Evolutionary conservation across 2,888 invertebrate genomes (phyloP).

Genomic region (Acronicta aceris): DNA sequence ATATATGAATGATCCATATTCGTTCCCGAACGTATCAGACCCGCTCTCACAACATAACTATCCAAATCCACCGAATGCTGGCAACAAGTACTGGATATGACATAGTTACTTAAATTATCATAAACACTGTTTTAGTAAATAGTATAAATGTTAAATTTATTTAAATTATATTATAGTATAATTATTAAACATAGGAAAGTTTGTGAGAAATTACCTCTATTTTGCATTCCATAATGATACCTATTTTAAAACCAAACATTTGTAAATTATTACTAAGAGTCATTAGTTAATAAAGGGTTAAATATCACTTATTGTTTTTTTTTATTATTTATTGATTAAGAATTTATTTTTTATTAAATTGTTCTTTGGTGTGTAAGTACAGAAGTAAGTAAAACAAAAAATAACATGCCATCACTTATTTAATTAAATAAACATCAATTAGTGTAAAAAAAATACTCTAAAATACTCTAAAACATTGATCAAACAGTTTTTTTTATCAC

Average conservation of each 20-base stretch:
- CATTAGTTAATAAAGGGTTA: conserved; percentile 76
- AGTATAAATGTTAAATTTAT: conserved; percentile 65
- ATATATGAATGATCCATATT: conserved; percentile 86
- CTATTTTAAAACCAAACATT: conserved; percentile 84
- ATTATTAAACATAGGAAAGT: conserved; percentile 61
- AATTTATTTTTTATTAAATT: conserved; percentile 11
- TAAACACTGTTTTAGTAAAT: conserved; percentile 54
- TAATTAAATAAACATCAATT: conserved; percentile 46
- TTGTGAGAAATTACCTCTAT: conserved; percentile 82
- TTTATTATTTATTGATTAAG: conserved; percentile 3
- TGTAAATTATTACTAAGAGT: conserved; percentile 80
- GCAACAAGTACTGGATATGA: conserved; percentile 88
- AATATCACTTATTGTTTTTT: conserved; percentile 40
- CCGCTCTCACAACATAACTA: conserved; percentile 84
- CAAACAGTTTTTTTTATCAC: conserved; percentile 45
- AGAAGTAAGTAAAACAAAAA: conserved; percentile 23
- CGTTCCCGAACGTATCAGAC: conserved; percentile 83
- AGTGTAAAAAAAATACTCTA: conserved; percentile 25
- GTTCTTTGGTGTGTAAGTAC: conserved; percentile 23
- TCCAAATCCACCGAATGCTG: conserved; percentile 80
- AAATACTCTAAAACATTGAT: conserved; percentile 32
- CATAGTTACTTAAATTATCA: conserved; percentile 49
- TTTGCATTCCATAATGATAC: conserved; percentile 82
- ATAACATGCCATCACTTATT: conserved; percentile 44
- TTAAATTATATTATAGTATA: conserved; percentile 70